Percentiles rank a stretch among this genome's conserved stretches.
phyloP scores from a whole-genome alignment of 2,888 invertebrate species.

The Stenolophus ochropezus region DNA sequence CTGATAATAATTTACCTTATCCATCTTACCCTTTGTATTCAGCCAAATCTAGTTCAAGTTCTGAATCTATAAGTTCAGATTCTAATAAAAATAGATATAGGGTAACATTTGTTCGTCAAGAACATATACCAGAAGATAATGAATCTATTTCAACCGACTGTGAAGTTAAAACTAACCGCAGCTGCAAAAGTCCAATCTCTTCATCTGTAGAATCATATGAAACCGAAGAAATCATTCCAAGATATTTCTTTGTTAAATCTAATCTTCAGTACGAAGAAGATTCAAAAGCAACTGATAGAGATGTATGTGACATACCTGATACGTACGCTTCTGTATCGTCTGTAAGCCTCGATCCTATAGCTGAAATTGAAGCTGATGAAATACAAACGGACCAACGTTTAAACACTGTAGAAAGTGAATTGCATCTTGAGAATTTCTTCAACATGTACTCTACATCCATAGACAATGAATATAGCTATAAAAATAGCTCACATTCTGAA shows the following conservation, averaged over 20 bases:
- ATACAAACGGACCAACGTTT: not conserved
- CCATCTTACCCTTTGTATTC: not conserved
- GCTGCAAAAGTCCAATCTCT: not conserved
- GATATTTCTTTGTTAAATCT: not conserved
- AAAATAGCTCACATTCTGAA: not conserved
- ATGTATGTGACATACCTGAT: not conserved
- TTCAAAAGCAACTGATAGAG: not conserved
- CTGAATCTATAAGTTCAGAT: not conserved
- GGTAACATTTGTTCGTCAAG: not conserved
- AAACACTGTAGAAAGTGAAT: not conserved
- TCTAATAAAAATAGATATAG: no score
- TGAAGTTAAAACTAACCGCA: not conserved
- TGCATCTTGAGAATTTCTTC: no score
- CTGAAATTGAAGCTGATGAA: not conserved
- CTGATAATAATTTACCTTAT: not conserved
- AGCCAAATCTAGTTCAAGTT: not conserved
- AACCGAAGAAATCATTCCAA: constrained; percentile 6
- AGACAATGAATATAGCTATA: not conserved
- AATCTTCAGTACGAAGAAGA: not conserved
- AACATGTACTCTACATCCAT: no score
- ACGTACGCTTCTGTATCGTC: not conserved
- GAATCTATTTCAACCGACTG: not conserved
- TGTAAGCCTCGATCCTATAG: not conserved
- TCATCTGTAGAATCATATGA: not conserved
- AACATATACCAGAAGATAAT: not conserved